These are phyloP conservation scores for Odiellus spinosus DNA, from an alignment of 2,888 invertebrate genomes.

Conservation along the genomic window DNA sequence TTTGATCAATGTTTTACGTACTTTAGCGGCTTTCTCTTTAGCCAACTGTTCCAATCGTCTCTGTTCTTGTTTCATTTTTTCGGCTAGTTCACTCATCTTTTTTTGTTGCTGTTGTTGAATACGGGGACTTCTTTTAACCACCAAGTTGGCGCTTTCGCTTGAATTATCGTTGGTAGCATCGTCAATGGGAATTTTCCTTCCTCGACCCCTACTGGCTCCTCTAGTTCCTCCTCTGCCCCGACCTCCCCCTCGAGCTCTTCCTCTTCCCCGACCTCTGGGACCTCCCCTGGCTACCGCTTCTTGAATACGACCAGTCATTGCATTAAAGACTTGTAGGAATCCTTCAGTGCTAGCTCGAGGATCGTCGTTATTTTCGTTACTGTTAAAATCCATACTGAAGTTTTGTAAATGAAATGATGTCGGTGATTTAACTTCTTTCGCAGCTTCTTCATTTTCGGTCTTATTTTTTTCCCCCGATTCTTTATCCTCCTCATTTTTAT, in stretches of 20 bases:
- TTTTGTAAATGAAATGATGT: neutral
- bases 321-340: too few relatives aligned
- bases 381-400: too few relatives aligned
- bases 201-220: conserved; percentile 19
- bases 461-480: too few relatives aligned
- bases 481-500: too few relatives aligned
- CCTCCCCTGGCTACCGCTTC: conserved; percentile 5
- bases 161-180: conserved; percentile 18
- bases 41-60: conserved; percentile 17
- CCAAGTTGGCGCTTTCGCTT: conserved; percentile 19
- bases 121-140: conserved; percentile 36
- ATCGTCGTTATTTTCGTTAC: too few relatives aligned
- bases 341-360: too few relatives aligned
- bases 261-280: conserved; percentile 18
- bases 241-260: conserved; percentile 19
- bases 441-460: too few relatives aligned
- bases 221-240: conserved; percentile 9
- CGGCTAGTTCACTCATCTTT: conserved; percentile 17
- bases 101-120: conserved; percentile 38
- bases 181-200: conserved; percentile 21
- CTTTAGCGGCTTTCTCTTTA: conserved; percentile 6
- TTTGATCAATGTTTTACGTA: neutral
- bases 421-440: conserved; percentile 9
- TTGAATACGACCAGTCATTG: too few relatives aligned
- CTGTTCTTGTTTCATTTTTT: conserved; percentile 18